Conservation (phyloP, 2,797 vertebrate genomes). For the Catamblyrhynchus diadema region DNA sequence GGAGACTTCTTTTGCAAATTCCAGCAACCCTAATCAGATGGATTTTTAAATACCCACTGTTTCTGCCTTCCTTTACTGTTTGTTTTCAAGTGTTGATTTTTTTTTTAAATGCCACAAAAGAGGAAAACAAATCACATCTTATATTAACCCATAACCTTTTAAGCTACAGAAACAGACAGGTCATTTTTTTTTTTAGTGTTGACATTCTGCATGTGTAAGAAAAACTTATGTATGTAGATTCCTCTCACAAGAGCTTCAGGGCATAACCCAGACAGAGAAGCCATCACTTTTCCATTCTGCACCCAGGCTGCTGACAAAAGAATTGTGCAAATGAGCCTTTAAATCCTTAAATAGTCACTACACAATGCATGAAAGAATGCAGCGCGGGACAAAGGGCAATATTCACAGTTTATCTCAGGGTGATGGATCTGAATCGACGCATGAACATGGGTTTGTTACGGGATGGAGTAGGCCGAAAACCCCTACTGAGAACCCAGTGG, state of each 20-base stretch:
- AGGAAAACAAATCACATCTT: constrained; percentile 64
- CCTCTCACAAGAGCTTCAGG: constrained; percentile 73
- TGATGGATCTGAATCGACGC: constrained; percentile 98
- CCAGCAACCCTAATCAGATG: constrained; percentile 4
- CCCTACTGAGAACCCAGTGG: constrained; percentile 90
- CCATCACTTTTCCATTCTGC: constrained; percentile 82
- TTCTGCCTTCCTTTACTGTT: constrained; percentile 51
- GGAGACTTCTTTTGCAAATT: constrained; percentile 43
- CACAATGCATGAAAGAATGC: constrained; percentile 96
- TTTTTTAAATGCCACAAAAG: constrained; percentile 34
- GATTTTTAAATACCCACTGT: constrained; percentile 45
- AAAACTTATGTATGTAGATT: constrained; percentile 77
- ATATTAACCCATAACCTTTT: constrained; percentile 74
- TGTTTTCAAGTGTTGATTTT: constrained; percentile 66
- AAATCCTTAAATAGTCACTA: constrained; percentile 95
- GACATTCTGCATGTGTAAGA: constrained; percentile 76
- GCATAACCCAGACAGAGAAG: constrained; percentile 79
- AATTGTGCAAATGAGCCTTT: constrained; percentile 99
- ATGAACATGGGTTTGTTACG: constrained; percentile 94
- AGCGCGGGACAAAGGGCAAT: constrained; percentile 88
- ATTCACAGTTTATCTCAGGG: constrained; percentile 88
- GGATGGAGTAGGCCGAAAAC: constrained; percentile 82
- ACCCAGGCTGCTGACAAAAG: constrained; percentile 91
- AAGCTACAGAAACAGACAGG: constrained; percentile 73
- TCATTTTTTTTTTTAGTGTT: constrained; percentile 69